Evolutionary conservation across 1,140 invertebrate species (phyloP).

Genomic region (Triops cancriformis): DNA sequence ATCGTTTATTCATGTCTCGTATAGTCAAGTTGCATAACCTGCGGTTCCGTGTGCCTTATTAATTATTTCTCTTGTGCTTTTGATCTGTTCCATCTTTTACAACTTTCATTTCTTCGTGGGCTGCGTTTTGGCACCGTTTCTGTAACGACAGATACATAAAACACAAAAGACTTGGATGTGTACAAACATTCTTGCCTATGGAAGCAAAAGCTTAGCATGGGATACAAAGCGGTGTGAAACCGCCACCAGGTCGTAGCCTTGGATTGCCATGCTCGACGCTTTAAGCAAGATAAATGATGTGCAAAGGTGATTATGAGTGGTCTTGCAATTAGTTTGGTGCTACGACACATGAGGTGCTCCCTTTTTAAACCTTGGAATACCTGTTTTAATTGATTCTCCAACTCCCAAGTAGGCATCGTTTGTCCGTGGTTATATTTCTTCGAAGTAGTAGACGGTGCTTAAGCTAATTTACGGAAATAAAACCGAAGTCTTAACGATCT

Average conservation of each 20-base stretch:
- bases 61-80: too few relatives aligned
- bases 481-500: neutral
- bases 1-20: too few relatives aligned
- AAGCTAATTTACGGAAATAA: neutral
- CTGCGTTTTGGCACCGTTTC: too few relatives aligned
- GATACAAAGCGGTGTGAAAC: neutral
- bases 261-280: neutral
- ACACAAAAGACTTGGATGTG: too few relatives aligned
- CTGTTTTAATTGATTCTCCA: neutral
- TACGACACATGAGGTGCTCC: neutral
- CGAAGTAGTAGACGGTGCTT: neutral
- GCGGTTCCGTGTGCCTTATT: too few relatives aligned
- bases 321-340: neutral
- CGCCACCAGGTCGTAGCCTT: neutral
- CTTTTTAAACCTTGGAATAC: neutral
- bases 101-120: too few relatives aligned
- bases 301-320: neutral
- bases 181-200: too few relatives aligned
- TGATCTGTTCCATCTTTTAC: too few relatives aligned
- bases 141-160: too few relatives aligned
- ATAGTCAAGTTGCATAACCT: too few relatives aligned
- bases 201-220: neutral
- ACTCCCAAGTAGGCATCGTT: neutral
- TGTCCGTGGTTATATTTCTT: neutral
- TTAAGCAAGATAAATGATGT: constrained; percentile 11